A percentile compares a stretch with the other conserved stretches of the same genome.
Evolutionary conservation across 37 sponge, comb jelly and placozoan genomes (phyloP).

Genomic region (Aphrocallistes beatrix): DNA sequence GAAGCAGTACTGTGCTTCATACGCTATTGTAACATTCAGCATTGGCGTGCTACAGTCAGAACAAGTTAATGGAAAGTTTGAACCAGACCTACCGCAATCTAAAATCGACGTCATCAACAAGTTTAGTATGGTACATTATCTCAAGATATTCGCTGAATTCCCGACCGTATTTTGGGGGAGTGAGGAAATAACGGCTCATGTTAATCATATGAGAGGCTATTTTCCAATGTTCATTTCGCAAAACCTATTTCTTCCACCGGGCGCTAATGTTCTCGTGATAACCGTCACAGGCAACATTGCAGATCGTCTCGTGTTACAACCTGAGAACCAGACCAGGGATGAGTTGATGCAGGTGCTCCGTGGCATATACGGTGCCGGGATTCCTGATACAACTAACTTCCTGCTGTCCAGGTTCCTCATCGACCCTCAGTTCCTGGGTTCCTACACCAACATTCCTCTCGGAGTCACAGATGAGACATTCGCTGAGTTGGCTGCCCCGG

Average conservation of each 20-base stretch:
- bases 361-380: conserved; percentile 22
- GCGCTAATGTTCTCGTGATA: conserved; percentile 24
- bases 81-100: conserved; percentile 22
- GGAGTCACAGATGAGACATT: background rate
- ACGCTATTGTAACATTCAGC: conserved; percentile 38
- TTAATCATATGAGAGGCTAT: too few species aligned
- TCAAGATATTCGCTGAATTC: conserved; percentile 26
- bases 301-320: conserved; percentile 4
- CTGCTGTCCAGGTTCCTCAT: conserved; percentile 33
- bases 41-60: background rate
- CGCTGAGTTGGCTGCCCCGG: background rate
- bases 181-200: too few species aligned
- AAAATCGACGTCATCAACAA: background rate
- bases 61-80: background rate
- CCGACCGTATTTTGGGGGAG: conserved; percentile 22
- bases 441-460: conserved; percentile 25
- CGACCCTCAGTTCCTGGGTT: conserved; percentile 38
- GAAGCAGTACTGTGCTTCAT: conserved; percentile 22
- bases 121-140: background rate
- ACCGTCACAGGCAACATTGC: conserved; percentile 33
- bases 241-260: background rate
- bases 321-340: background rate
- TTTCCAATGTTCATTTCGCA: too few species aligned
- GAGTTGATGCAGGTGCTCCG: conserved; percentile 34
- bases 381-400: conserved; percentile 22